phyloP scores from a whole-genome alignment of 2,113 vertebrate genomes.

The Bufo bufo region DNA sequence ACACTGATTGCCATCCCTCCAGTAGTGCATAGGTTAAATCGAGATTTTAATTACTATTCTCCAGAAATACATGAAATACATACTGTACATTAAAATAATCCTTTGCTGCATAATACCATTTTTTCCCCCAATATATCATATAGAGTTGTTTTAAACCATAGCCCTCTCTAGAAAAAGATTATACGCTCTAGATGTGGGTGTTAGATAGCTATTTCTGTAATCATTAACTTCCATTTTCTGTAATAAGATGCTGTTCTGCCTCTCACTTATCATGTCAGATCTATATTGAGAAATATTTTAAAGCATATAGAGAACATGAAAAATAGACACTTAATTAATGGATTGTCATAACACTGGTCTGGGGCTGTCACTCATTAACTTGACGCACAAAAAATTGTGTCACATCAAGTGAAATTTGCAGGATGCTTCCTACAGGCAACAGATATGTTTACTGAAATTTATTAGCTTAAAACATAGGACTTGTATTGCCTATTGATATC shows the following conservation, averaged over 20 bases:
- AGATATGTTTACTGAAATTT: not conserved
- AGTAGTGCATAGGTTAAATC: not conserved
- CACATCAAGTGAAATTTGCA: constrained; percentile 47
- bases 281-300: constrained; percentile 56
- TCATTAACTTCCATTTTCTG: constrained; percentile 35
- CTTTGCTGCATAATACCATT: not conserved
- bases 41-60: not conserved
- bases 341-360: constrained; percentile 59
- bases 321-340: constrained; percentile 51
- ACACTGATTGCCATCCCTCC: no score
- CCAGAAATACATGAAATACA: not conserved
- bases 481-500: not conserved
- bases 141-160: not conserved
- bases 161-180: not conserved
- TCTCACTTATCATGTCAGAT: constrained; percentile 25
- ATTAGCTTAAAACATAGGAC: not conserved
- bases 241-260: constrained; percentile 32
- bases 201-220: constrained; percentile 22
- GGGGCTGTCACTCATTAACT: constrained; percentile 50
- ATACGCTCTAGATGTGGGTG: not conserved
- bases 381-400: constrained; percentile 38
- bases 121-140: not conserved
- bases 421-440: constrained; percentile 31
- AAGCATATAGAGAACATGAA: constrained; percentile 49
- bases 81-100: not conserved